phyloP scores from a whole-genome alignment of 2,888 invertebrate species.

The Dasysyrphus albostriatus region DNA sequence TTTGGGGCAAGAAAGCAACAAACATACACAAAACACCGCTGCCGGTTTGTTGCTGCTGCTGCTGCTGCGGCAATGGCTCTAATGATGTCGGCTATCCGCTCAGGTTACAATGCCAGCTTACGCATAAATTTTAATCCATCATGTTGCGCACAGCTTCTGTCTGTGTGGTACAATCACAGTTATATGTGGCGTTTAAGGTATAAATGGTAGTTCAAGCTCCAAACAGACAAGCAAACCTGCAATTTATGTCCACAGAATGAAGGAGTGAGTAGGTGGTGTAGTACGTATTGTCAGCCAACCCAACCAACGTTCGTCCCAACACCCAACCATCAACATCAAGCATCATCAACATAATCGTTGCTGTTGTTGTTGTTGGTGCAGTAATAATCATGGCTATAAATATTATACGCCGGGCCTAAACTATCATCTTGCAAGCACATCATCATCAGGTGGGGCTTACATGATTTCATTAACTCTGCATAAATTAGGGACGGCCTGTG shows the following conservation, averaged over 20 bases:
- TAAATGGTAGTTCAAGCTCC: conserved; percentile 41
- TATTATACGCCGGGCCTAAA: conserved; percentile 38
- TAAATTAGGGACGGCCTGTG: conserved; percentile 72
- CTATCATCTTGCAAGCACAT: conserved; percentile 46
- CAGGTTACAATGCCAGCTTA: conserved; percentile 68
- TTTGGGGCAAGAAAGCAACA: conserved; percentile 26
- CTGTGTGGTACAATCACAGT: conserved; percentile 32
- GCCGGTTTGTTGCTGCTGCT: background rate
- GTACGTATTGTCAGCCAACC: conserved; percentile 13
- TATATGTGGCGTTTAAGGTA: conserved; percentile 49
- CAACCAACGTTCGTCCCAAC: conserved; percentile 14
- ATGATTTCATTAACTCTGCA: conserved; percentile 76
- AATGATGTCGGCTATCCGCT: conserved; percentile 66
- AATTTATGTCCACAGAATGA: conserved; percentile 44
- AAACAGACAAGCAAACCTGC: conserved; percentile 5
- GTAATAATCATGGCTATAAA: conserved; percentile 67
- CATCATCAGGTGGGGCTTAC: conserved; percentile 68
- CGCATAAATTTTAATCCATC: conserved; percentile 75
- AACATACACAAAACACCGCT: background rate
- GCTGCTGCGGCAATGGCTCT: conserved; percentile 12
- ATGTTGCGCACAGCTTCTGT: conserved; percentile 60
- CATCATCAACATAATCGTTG: conserved; percentile 40
- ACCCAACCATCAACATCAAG: conserved; percentile 6
- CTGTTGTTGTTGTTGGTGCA: background rate
- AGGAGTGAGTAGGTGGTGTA: conserved; percentile 61